Base-by-base conservation (phyloP, 2,797 vertebrate species). In the Sebastes paucispinis region DNA sequence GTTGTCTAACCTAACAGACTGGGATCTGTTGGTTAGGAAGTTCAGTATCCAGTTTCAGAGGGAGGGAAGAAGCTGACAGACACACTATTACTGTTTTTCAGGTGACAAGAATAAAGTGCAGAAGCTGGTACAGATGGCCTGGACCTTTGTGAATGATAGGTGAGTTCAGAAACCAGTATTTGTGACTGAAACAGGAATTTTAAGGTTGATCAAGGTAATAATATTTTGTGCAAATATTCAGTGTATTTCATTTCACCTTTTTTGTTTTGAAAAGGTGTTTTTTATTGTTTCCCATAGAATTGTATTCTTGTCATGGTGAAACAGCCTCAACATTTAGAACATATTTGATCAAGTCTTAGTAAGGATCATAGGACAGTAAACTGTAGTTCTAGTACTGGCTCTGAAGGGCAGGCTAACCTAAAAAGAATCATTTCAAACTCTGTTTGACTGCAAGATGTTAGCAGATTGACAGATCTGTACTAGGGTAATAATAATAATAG, bases 101-200 rank as follows among this genome's bases (percentile, higher is more conserved):
- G 97, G 97, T 77, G 97, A 98, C 89, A 98, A 98, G 91, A 97
- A 96, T 87, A 97, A 98, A 94, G 97, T 98, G 81, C 97, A 98
- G 82, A 97, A 97, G 83, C 87, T 97, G 69, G 96, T 97, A 80
- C 97, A 97, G 87, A 97, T 97, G 97, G 97, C 97, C 0, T 98
- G 97, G 97, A 98, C 97, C 0, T 98, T 98, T 92, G 97, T 98
- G 66, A 98, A 98, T 85, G 97, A 98, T 95, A 98, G 97, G 97
- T 97, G 88, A 88, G 80, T 14, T 32, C n/a, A 32, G 2, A 58
- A 34, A 47, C 4, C 22, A 29, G 5, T 18, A 14, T 55, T 14
- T 43, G 20, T 57, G 20, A 31, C 31, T 47, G 25, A 31, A 55
- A 65, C 14, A 4, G 14, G 0, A 16, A 5, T 24, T 50, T 24